Base-by-base conservation (phyloP, 2,113 vertebrate genomes). In the Forbesichthys papilliferus region DNA sequence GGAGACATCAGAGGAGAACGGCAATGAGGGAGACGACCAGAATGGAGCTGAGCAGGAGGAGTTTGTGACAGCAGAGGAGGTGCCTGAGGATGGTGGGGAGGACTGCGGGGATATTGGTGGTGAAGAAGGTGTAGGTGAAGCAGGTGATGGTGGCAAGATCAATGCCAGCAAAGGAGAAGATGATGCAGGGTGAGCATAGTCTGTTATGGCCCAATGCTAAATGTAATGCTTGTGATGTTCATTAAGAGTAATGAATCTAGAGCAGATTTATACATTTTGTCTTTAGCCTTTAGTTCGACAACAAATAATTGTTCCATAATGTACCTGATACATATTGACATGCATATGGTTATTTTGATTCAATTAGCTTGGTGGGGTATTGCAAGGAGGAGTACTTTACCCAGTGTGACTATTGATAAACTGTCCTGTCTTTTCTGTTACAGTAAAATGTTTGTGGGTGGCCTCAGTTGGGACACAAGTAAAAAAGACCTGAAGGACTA, bases 401-500 rank as follows among this genome's bases (percentile, higher is more conserved):
- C 4, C 4, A 8, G 36, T 42, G 36, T 42, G 3, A 42, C 36
- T 42, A 42, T 13, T n/a, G 27, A 20, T 56, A 56, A 56, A 18
- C 33, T 59, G 20, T 11, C 8, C 11, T 36, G 5, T 46, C 47
- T 14, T 47, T 34, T 36, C 34, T 16, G 27, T 27, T 27, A 13
- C 73, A 99, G 98, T 72, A 99, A 99, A 94, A 98, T 99, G 97
- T 99, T 99, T 53, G 96, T 99, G 74, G 98, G 98, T 0, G 97
- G 96, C 63, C 94, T 99, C 77, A 99, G 97, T 82, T 99, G 97
- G 98, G 97, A 99, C 90, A 99, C 98, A 59, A 98, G 96, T 94
- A 98, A 99, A 93, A 99, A 98, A 83, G 97, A 98, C 81, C 94
- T 99, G 77, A 99, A 98, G 92, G 98, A 99, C 87, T 99, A 99